These are phyloP conservation scores for Porites lobata DNA, from an alignment of 92 coral and sea anemone species.

Conservation along the genomic window DNA sequence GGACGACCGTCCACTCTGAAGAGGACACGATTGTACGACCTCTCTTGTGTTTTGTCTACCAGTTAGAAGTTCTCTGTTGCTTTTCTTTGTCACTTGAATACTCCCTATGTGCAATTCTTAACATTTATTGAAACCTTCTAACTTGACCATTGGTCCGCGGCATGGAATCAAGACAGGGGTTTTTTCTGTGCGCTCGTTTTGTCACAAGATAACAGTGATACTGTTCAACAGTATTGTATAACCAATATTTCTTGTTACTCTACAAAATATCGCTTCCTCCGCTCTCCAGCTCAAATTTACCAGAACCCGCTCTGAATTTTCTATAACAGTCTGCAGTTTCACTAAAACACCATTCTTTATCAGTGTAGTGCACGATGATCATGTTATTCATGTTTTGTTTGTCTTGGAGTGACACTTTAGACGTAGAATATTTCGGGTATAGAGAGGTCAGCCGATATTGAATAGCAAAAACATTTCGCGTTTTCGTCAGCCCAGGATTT, in stretches of 20 bases:
- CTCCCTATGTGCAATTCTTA: not conserved
- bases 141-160: not conserved
- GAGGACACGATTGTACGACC: too few species aligned
- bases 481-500: not conserved
- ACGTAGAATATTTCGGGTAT: not conserved
- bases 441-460: not conserved
- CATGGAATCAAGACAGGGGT: not conserved
- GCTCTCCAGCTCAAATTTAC: not conserved
- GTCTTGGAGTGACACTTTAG: not conserved
- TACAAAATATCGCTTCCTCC: conserved; percentile 15
- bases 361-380: too few species aligned
- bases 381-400: not conserved
- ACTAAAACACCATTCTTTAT: not conserved
- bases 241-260: conserved; percentile 14
- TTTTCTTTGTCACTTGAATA: too few species aligned
- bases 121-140: not conserved
- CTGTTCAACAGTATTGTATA: not conserved
- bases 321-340: not conserved
- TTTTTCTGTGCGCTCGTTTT: not conserved
- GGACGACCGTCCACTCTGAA: too few species aligned
- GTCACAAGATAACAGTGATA: not conserved
- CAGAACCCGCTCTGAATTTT: not conserved
- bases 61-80: too few species aligned
- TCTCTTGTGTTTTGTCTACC: too few species aligned
- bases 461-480: conserved; percentile 9